Evolutionary conservation across 2,888 invertebrate species (phyloP).

Genomic region (Drosophila sordidula): DNA sequence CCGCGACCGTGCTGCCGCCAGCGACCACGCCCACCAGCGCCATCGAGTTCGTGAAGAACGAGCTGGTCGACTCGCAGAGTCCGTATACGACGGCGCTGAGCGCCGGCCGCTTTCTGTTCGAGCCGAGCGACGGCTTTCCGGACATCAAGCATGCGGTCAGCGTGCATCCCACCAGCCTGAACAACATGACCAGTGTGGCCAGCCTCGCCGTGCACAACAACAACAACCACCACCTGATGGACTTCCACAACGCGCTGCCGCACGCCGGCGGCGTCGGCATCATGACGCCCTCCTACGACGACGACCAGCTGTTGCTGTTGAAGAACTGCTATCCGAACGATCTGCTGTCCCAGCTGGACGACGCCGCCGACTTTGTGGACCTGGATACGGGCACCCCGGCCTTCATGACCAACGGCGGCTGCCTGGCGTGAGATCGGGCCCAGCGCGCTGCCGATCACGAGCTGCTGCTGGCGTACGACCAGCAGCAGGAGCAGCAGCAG

Average conservation of each 20-base stretch:
- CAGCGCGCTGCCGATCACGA: slow-evolving; percentile 60
- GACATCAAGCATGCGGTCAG: slow-evolving; percentile 84
- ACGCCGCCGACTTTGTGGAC: slow-evolving; percentile 84
- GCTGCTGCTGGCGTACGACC: slow-evolving; percentile 57
- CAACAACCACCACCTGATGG: slow-evolving; percentile 70
- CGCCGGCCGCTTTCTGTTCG: slow-evolving; percentile 85
- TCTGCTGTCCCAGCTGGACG: slow-evolving; percentile 81
- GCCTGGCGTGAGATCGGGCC: slow-evolving; percentile 83
- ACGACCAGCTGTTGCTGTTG: slow-evolving; percentile 79
- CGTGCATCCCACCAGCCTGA: slow-evolving; percentile 74
- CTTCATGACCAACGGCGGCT: slow-evolving; percentile 84
- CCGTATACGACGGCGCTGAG: slow-evolving; percentile 85
- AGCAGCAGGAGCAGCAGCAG: slow-evolving; percentile 37
- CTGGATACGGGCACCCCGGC: slow-evolving; percentile 84
- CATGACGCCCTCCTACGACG: slow-evolving; percentile 82
- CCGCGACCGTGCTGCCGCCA: slow-evolving; percentile 17
- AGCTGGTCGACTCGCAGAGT: slow-evolving; percentile 84
- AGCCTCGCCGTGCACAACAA: slow-evolving; percentile 58
- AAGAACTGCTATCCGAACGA: slow-evolving; percentile 83
- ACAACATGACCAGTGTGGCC: slow-evolving; percentile 67
- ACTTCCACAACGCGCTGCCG: slow-evolving; percentile 64
- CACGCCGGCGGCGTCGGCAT: slow-evolving; percentile 61
- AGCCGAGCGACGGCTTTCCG: slow-evolving; percentile 82
- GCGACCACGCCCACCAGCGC: slow-evolving; percentile 78
- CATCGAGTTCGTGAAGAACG: slow-evolving; percentile 84